These are phyloP conservation scores for Caenorhabditis sp. DNA, from an alignment of 2,888 invertebrate species.

Conservation along the genomic window DNA sequence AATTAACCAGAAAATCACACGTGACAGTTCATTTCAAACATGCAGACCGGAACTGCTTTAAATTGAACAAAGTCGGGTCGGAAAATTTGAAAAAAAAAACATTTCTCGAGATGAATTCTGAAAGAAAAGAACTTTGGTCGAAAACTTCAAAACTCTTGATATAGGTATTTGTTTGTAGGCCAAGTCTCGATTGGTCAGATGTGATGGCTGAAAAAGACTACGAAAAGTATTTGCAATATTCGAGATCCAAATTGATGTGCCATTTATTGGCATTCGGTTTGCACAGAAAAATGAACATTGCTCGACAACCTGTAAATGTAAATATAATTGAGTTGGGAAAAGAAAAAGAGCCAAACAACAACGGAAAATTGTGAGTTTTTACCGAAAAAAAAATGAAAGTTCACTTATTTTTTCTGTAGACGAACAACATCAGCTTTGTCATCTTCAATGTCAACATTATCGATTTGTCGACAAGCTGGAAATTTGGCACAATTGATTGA, in stretches of 20 bases:
- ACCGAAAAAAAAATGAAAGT: neutral
- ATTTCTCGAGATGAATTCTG: no score
- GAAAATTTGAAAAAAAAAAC: no score
- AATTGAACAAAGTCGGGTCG: no score
- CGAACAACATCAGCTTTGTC: slow-evolving; percentile 57
- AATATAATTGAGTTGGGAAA: slow-evolving; percentile 58
- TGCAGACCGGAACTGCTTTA: no score
- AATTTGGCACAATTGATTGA: slow-evolving; percentile 63
- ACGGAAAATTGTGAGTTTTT: slow-evolving; percentile 46
- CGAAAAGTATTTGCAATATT: slow-evolving; percentile 70
- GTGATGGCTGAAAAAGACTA: slow-evolving; percentile 64
- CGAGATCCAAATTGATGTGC: slow-evolving; percentile 68
- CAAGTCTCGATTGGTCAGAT: slow-evolving; percentile 63
- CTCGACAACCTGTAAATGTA: slow-evolving; percentile 43
- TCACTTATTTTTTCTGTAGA: slow-evolving; percentile 52
- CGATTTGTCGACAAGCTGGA: slow-evolving; percentile 52
- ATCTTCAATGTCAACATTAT: slow-evolving; percentile 54
- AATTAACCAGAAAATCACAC: no score
- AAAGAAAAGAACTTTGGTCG: no score
- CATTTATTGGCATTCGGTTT: slow-evolving; percentile 67
- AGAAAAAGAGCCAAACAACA: slow-evolving; percentile 59
- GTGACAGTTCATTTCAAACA: no score
- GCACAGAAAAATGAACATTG: slow-evolving; percentile 58
- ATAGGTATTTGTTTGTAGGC: slow-evolving; percentile 45
- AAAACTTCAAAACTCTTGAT: no score